These are phyloP conservation scores for Oriolus oriolus DNA, from an alignment of 2,113 vertebrate genomes.

Conservation along the genomic window DNA sequence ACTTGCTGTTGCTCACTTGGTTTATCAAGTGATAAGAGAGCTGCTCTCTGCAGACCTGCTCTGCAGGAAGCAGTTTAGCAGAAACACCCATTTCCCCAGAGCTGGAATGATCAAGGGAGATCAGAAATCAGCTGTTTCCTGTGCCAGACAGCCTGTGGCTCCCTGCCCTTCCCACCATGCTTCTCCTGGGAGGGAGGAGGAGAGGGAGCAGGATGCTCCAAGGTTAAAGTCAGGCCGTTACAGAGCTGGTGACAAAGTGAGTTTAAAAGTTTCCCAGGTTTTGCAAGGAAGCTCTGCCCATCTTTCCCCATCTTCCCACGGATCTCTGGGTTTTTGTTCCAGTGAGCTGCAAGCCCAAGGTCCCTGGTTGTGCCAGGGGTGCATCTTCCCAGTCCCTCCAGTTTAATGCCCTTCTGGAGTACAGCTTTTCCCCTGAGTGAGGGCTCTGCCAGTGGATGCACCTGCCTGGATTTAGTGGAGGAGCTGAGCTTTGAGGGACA, in stretches of 20 bases:
- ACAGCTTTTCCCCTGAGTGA: neutral
- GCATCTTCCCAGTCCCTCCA: neutral
- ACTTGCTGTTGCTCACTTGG: neutral
- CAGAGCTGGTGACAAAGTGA: neutral
- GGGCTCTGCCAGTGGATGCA: neutral
- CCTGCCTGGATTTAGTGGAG: neutral
- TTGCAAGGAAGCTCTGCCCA: rapidly evolving
- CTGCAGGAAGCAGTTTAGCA: neutral
- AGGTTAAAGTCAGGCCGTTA: neutral
- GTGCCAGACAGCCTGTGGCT: neutral
- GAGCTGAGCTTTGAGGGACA: neutral
- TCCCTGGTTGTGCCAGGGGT: neutral
- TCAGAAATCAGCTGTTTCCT: neutral
- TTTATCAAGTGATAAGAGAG: neutral
- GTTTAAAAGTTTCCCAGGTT: neutral
- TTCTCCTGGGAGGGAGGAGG: neutral
- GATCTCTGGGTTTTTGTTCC: neutral
- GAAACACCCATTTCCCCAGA: neutral
- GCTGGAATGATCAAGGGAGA: neutral
- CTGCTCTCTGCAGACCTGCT: neutral
- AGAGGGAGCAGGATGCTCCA: neutral
- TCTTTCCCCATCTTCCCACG: rapidly evolving
- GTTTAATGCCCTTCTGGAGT: neutral
- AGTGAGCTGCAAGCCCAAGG: neutral
- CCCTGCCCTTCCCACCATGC: neutral